These are phyloP conservation scores for Amblyornis subalaris DNA, from an alignment of 2,113 vertebrate genomes.

Conservation along the genomic window DNA sequence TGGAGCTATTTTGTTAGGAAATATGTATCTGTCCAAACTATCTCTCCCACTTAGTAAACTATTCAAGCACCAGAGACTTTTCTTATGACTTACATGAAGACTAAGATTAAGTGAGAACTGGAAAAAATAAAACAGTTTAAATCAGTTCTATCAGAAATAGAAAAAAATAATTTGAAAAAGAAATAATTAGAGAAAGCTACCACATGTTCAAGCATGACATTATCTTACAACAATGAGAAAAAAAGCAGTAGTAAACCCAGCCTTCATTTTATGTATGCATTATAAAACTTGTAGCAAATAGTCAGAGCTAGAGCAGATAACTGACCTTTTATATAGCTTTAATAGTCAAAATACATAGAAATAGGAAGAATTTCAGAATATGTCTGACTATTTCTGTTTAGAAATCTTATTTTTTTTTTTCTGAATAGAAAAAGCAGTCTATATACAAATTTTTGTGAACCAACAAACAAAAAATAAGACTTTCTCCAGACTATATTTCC, in stretches of 20 bases:
- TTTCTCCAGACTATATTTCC: background rate
- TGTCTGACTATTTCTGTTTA: background rate
- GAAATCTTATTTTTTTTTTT: background rate
- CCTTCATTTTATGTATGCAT: background rate
- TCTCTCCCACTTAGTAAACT: background rate
- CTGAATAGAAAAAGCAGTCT: background rate
- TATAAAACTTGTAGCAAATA: background rate
- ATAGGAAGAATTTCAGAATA: background rate
- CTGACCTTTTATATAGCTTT: background rate
- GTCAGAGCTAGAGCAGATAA: background rate
- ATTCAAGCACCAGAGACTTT: background rate
- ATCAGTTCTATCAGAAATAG: background rate
- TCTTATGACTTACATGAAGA: background rate
- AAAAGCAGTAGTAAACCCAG: background rate
- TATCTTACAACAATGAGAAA: background rate
- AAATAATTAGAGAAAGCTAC: background rate
- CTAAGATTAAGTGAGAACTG: background rate
- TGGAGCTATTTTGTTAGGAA: background rate
- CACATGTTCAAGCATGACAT: background rate
- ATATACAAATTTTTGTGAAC: background rate
- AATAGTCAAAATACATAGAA: background rate
- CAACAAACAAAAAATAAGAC: background rate
- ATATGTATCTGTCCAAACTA: background rate
- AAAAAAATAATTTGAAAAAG: background rate
- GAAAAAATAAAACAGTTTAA: background rate